Base-by-base conservation (phyloP, 1,140 invertebrate species). In the Pinna nobilis region DNA sequence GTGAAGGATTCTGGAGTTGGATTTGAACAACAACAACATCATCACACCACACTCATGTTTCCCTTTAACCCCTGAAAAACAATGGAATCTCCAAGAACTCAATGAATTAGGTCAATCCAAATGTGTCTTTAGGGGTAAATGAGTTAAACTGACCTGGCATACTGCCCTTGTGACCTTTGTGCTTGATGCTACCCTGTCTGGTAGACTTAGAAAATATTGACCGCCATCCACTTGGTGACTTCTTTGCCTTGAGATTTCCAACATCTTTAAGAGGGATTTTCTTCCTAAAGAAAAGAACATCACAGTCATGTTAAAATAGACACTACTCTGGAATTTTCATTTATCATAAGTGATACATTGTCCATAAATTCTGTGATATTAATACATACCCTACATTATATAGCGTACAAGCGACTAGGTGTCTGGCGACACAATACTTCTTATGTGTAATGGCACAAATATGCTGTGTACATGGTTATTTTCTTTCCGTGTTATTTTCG, bases 181-280 rank as follows among this genome's bases (percentile, higher is more conserved):
- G 77, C 67, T 85, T 82, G n/a, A 87, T 77, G 59, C 85, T 87
- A 37, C 83, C 81, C 50, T 78, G 69, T 33, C 82, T 66, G 51
- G 77, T 77, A 18, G 70, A 74, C 53, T 82, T 80, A 15, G 83
- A 79, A 66, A 87, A 87, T 37, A 87, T 83, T 28, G 85, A 86
- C 55, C 85, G 83, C 78, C 84, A 82, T 9, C 85, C 84, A 63
- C 81, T 76, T 5, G 83, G 82, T 20, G 84, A 83, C 70, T 85
- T 86, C 72, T 87, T 87, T 3, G 65, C 73, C 47, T 85, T 85
- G 11, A 60, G 20, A 67, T 68, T 59, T 23, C 37, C 50, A 80
- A 70, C 74, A n/a, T 74, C 77, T 39, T 59, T 75, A 3, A 53
- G 50, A n/a, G 75, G 25, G 4, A 70, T 51, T 51, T 82, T 85